Conservation (phyloP, 2,113 vertebrate genomes). For the Motacilla alba region DNA sequence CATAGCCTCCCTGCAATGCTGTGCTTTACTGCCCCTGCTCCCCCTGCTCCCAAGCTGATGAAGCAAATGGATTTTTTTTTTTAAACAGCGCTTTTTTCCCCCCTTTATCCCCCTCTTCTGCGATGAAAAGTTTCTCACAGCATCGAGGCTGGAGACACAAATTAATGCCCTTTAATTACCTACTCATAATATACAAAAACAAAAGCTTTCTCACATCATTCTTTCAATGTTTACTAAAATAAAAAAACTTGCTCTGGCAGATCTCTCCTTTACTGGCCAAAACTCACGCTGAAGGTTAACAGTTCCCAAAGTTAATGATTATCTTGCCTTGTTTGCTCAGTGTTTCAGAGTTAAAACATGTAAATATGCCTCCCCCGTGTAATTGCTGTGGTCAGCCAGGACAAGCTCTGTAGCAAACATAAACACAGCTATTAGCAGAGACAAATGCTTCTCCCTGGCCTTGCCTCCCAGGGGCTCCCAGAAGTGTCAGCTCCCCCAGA, state of each 20-base stretch:
- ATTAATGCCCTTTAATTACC: neutral
- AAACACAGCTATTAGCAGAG: neutral
- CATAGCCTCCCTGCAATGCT: neutral
- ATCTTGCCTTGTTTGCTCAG: constrained; percentile 7
- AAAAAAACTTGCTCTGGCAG: constrained; percentile 24
- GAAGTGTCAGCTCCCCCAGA: neutral
- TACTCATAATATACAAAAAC: neutral
- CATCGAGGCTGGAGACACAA: neutral
- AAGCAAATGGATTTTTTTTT: neutral
- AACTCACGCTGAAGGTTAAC: constrained; percentile 13
- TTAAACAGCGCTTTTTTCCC: rapidly evolving
- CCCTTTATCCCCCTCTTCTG: neutral
- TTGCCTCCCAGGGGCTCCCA: neutral
- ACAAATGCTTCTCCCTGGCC: neutral
- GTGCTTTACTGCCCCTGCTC: neutral
- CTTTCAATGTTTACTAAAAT: constrained; percentile 1
- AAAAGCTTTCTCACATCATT: neutral
- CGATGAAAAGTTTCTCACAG: neutral
- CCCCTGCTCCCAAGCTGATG: neutral
- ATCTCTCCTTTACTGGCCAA: neutral
- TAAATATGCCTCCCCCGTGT: neutral
- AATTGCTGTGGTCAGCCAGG: neutral
- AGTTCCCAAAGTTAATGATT: constrained; percentile 33
- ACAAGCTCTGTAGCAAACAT: neutral
- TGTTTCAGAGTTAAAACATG: neutral